Evolutionary conservation across 2,113 vertebrate species (phyloP), one percentile per base, ranked within the genome.

Genomic region (Brienomyrus longianalis): DNA sequence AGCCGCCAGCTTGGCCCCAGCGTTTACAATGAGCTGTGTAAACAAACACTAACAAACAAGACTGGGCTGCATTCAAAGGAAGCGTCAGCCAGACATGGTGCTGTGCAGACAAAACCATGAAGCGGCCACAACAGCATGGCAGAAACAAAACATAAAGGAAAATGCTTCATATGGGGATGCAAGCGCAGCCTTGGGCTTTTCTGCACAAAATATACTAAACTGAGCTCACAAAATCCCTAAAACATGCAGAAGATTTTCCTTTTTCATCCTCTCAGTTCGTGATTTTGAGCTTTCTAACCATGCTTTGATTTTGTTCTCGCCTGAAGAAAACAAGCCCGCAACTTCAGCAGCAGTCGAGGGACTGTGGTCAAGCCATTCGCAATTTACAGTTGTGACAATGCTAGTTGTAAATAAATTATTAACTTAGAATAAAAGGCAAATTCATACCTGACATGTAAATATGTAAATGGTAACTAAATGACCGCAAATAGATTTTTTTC

Each of bases 31-130:
- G 51, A 54, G 51, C 35, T 5, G 4, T 83, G 45, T 80, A 89
- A 89, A 89, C 74, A 89, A 89, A 83, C 70, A 83, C 74, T 83
- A 88, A 74, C 87, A 88, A 80, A 80, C 88, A n/a, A 83, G 21
- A 89, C 35, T 23, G 8, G 51, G 27, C 66, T n/a, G 48, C 17
- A 54, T 83, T 52, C 47, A 83, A 83, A 52, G 31, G 1, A 80
- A 51, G 19, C 45, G 51, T 27, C 56, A 66, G 45, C 83, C n/a
- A 51, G 23, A 7, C 2, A 23, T 11, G 17, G 35, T 66, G 21
- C 59, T n/a, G 23, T 59, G n/a, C 54, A 66, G 56, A 6, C 10
- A n/a, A 59, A 88, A 66, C 31, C 9, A 45, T n/a, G 35, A 88
- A 8, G 43, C 2, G 39, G 54, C 48, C n/a, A 8, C 19, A 51